Evolutionary conservation across 2,797 vertebrate species (phyloP), one percentile per base, ranked within the genome.

Genomic region (Oreonectes daqikongensis): DNA sequence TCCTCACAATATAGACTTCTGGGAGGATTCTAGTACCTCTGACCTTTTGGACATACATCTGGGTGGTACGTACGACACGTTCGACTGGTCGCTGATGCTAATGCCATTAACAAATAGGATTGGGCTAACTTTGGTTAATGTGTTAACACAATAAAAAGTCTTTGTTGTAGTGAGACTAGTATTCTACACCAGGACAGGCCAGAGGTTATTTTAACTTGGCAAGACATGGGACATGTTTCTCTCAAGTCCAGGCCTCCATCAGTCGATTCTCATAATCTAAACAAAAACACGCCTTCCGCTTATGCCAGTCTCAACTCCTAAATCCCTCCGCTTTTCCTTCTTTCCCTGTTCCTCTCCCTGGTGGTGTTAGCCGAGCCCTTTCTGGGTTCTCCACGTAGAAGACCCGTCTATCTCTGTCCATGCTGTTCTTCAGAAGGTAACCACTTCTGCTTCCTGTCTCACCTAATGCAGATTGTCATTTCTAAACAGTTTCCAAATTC

Each of bases 361-460:
- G 22, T n/a, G 57, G 30, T 77, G 12, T 70, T 61, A 83, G 72
- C 73, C 57, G 79, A 81, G 75, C 79, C 72, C 53, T 82, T 93
- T 92, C 91, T 92, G 83, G 94, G 93, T 92, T 94, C 94, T 90
- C 94, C 94, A 81, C 93, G 92, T 87, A 94, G 94, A 92, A 94
- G 94, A 94, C 93, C 94, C 90, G 92, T 95, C 91, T 94, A 94
- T 92, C 95, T 95, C 93, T 96, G 94, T 91, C 94, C 93, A 88
- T 95, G 94, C 93, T 95, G 94, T 94, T 92, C 93, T 91, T 91
- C 94, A 68, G 93, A 95, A 95, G 95, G 95, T 95, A 95, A 95
- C 86, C 82, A 87, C 84, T 40, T 69, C 46, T 4, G 64, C 40
- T 48, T 69, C 65, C 77, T 52, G 22, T 11, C 22, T 67, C 30